phyloP scores from a whole-genome alignment of 1,140 invertebrate species.

The Drosophila ercepeae region DNA sequence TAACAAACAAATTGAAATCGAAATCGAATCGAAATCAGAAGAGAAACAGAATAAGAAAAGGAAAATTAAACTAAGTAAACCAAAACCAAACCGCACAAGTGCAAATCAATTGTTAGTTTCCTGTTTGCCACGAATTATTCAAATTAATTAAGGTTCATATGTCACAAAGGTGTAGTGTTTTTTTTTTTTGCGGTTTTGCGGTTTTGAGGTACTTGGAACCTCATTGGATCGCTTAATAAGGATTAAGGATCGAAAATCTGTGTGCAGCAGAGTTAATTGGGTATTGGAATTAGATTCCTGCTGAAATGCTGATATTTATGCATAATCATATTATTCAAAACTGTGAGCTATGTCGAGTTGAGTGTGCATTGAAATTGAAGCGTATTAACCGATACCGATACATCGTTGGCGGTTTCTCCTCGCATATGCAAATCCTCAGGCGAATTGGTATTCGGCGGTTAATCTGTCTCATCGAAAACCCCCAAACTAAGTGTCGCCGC shows the following conservation, averaged over 20 bases:
- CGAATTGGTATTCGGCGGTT: not conserved
- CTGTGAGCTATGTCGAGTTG: no score
- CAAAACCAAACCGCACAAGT: not conserved
- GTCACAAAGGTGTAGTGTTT: not conserved
- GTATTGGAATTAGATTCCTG: slow-evolving; percentile 16
- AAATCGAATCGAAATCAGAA: no score
- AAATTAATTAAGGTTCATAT: not conserved
- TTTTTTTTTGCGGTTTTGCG: no score
- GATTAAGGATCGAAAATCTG: slow-evolving; percentile 10
- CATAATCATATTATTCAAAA: no score
- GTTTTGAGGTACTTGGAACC: slow-evolving; percentile 16
- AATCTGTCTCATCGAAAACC: not conserved
- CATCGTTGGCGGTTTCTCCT: not conserved
- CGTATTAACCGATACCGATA: not conserved
- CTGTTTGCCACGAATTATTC: not conserved
- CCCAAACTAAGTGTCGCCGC: not conserved
- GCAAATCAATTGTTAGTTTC: not conserved
- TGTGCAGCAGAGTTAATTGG: slow-evolving; percentile 22
- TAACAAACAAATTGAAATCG: slow-evolving; percentile 4
- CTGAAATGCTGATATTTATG: not conserved
- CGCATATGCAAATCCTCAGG: not conserved
- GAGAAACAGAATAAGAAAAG: slow-evolving; percentile 12
- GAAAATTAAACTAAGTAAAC: slow-evolving; percentile 1
- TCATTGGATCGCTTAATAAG: slow-evolving; percentile 7
- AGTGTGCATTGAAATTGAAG: no score